Percentiles rank a stretch among this genome's conserved stretches.
Conservation (phyloP, 2,113 vertebrate genomes). For the Pardalotus punctatus region DNA sequence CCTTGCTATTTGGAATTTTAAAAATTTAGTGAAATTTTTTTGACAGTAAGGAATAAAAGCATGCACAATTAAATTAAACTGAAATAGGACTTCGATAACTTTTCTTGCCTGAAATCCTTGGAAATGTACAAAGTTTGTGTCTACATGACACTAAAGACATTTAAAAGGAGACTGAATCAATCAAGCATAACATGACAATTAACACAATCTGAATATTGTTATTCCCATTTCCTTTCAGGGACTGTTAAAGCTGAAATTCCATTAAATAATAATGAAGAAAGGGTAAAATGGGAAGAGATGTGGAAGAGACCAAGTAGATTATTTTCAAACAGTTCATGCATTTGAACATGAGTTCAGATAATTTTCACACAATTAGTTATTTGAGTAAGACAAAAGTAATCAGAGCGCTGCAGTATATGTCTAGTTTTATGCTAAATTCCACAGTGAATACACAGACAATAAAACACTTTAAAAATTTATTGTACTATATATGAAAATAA, state of each 20-base stretch:
- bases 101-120: neutral
- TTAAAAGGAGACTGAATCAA: neutral
- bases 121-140: neutral
- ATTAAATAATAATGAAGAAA: neutral
- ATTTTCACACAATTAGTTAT: slow-evolving; percentile 13
- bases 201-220: neutral
- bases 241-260: neutral
- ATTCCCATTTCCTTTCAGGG: neutral
- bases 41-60: neutral
- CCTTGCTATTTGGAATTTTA: neutral
- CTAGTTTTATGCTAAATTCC: neutral
- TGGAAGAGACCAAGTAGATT: neutral
- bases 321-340: neutral
- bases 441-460: neutral
- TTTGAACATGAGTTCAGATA: neutral
- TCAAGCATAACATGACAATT: neutral
- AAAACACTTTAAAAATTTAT: neutral
- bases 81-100: neutral
- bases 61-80: neutral
- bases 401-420: neutral
- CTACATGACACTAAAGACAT: neutral
- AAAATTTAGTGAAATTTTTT: neutral
- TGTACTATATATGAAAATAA: slow-evolving; percentile 1
- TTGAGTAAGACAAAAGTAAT: slow-evolving; percentile 22
- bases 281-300: neutral